Conservation (phyloP, 2,888 invertebrate species). For the Pyrgus malvae region DNA sequence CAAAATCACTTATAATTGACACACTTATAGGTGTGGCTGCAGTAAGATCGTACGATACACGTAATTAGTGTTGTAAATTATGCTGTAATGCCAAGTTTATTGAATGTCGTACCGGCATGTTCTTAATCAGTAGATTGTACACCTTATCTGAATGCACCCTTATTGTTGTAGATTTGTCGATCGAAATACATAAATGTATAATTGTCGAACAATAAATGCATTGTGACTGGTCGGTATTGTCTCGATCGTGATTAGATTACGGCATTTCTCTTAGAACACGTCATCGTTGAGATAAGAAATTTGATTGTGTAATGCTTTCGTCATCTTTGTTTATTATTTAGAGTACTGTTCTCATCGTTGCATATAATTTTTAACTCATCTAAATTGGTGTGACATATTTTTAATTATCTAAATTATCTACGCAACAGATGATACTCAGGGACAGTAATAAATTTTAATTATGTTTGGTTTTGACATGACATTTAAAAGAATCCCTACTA, state of each 20-base stretch:
- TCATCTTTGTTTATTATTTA: slow-evolving; percentile 4
- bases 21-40: not conserved
- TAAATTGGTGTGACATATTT: too few relatives aligned
- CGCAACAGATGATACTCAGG: too few relatives aligned
- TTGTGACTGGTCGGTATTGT: slow-evolving; percentile 46
- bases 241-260: slow-evolving; percentile 44
- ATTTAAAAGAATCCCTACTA: too few relatives aligned
- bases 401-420: too few relatives aligned
- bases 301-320: slow-evolving; percentile 13
- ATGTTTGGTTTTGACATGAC: too few relatives aligned
- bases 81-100: not conserved
- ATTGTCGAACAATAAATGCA: slow-evolving; percentile 46
- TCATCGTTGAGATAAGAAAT: slow-evolving; percentile 38
- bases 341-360: not conserved
- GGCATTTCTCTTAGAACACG: slow-evolving; percentile 26
- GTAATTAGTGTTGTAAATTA: not conserved
- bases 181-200: slow-evolving; percentile 35
- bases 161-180: slow-evolving; percentile 25
- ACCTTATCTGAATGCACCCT: slow-evolving; percentile 1
- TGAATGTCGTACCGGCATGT: not conserved
- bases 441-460: too few relatives aligned
- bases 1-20: not conserved
- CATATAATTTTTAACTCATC: not conserved
- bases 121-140: not conserved
- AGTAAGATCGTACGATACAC: not conserved